Conservation (phyloP, 2,797 vertebrate genomes). For the Silurus aristotelis region DNA sequence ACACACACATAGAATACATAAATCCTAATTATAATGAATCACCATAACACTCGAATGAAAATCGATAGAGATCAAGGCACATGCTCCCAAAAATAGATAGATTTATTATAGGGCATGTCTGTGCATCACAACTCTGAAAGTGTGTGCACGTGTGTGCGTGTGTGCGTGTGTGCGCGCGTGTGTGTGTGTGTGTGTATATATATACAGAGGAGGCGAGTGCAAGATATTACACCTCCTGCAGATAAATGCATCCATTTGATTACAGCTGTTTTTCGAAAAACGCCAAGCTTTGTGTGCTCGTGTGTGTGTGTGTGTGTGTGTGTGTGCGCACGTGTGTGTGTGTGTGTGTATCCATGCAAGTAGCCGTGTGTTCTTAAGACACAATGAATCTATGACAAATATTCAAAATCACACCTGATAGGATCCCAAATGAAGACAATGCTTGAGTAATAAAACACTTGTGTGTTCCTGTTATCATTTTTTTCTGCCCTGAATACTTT, state of each 20-base stretch:
- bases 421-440: no score
- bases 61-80: background rate
- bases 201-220: background rate
- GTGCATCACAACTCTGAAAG: conserved; percentile 1
- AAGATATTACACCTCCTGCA: background rate
- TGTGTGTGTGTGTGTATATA: background rate
- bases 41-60: conserved; percentile 33
- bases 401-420: background rate
- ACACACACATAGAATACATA: conserved; percentile 10
- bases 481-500: background rate
- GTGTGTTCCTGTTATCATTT: background rate
- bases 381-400: background rate
- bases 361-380: no score
- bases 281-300: background rate
- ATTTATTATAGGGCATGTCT: background rate
- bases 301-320: no score
- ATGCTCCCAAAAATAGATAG: conserved; percentile 18
- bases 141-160: background rate
- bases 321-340: background rate
- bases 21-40: conserved; percentile 41
- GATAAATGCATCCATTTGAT: conserved; percentile 1
- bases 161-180: background rate
- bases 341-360: no score
- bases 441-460: no score
- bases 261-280: background rate